These are phyloP conservation scores for Portevinia maculata DNA, from an alignment of 2,888 invertebrate genomes.

Conservation along the genomic window DNA sequence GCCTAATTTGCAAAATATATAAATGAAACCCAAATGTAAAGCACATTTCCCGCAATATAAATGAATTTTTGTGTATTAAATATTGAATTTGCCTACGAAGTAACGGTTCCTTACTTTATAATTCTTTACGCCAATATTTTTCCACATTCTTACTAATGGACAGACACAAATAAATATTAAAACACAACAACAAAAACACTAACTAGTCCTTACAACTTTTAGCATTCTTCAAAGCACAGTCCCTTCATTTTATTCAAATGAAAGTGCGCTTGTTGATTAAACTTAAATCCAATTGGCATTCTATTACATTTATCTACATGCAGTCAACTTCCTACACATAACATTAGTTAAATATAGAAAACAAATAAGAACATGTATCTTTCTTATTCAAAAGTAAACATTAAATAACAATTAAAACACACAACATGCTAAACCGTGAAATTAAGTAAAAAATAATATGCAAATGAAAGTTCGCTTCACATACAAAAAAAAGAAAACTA, in stretches of 20 bases:
- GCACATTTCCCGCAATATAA: too few species aligned
- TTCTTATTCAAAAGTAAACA: slow-evolving; percentile 49
- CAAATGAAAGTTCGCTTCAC: slow-evolving; percentile 62
- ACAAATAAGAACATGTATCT: slow-evolving; percentile 36
- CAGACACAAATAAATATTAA: slow-evolving; percentile 9
- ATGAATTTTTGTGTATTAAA: too few species aligned
- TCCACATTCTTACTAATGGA: slow-evolving; percentile 22
- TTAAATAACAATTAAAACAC: slow-evolving; percentile 71
- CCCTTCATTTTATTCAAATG: slow-evolving; percentile 19
- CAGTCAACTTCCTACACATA: slow-evolving; percentile 61
- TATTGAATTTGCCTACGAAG: background rate
- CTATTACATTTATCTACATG: slow-evolving; percentile 64
- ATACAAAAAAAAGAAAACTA: background rate
- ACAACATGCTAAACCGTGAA: slow-evolving; percentile 71
- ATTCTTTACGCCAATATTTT: background rate
- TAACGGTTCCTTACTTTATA: background rate
- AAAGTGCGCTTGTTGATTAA: slow-evolving; percentile 7
- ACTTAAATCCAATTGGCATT: slow-evolving; percentile 61
- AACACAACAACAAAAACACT: background rate
- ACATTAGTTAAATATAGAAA: slow-evolving; percentile 46
- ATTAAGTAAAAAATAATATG: slow-evolving; percentile 49
- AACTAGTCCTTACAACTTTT: slow-evolving; percentile 13
- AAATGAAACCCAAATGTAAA: too few species aligned
- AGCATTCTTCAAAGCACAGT: slow-evolving; percentile 19
- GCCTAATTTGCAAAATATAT: too few species aligned